Percentiles rank a stretch among this genome's conserved stretches.
These are phyloP conservation scores for Archips xylosteana DNA, from an alignment of 2,888 invertebrate genomes.

Conservation along the genomic window DNA sequence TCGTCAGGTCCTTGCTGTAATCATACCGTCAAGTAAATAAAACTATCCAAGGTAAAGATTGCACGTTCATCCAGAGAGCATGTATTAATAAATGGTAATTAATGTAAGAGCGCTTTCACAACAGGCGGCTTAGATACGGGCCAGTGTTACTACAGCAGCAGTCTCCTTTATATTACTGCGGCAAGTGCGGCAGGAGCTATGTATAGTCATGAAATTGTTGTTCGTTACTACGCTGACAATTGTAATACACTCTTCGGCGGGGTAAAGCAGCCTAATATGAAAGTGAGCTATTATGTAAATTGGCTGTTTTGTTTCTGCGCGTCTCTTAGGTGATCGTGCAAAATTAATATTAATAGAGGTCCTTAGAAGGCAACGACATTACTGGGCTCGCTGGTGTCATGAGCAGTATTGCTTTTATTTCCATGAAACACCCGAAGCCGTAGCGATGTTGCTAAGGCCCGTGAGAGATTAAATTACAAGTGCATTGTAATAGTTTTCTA, in stretches of 20 bases:
- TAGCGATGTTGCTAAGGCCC: background rate
- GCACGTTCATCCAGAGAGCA: background rate
- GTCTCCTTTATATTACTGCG: too few relatives aligned
- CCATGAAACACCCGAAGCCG: background rate
- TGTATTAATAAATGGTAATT: background rate
- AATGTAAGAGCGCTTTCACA: background rate
- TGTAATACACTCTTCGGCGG: too few relatives aligned
- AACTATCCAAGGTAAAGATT: background rate
- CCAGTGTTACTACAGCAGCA: background rate
- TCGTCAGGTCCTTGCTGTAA: constrained; percentile 79
- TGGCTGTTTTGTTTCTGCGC: background rate
- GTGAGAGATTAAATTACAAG: background rate
- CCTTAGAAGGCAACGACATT: background rate
- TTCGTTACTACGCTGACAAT: too few relatives aligned
- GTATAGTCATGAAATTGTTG: too few relatives aligned
- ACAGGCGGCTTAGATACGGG: background rate
- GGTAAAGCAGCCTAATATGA: too few relatives aligned
- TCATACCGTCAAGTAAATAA: background rate
- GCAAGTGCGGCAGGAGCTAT: too few relatives aligned
- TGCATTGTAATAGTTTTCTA: background rate
- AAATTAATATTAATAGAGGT: background rate
- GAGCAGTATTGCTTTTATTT: background rate
- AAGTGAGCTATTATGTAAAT: too few relatives aligned
- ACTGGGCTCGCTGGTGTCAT: background rate
- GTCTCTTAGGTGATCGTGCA: background rate